Conservation (phyloP, 2,113 vertebrate species). For the Apus apus region DNA sequence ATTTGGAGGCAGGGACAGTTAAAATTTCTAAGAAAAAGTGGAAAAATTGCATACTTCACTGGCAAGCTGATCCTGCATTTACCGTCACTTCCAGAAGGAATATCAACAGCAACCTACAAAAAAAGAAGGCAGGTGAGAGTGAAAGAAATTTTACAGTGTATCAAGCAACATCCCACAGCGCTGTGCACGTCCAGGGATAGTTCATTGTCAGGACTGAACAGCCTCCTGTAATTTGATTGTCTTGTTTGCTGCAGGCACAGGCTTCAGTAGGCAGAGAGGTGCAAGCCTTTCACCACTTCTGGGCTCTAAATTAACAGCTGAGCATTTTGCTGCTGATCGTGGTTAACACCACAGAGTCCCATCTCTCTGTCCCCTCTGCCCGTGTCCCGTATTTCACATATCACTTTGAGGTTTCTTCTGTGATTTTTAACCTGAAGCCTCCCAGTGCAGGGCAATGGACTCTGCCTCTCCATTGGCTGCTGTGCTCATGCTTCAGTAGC, state of each 20-base stretch:
- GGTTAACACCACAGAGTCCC: neutral
- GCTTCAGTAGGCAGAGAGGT: neutral
- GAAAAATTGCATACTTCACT: neutral
- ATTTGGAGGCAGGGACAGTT: neutral
- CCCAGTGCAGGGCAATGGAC: neutral
- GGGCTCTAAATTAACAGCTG: neutral
- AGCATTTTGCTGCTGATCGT: neutral
- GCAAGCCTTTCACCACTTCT: neutral
- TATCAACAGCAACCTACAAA: neutral
- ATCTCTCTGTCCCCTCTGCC: neutral
- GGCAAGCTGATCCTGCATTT: neutral
- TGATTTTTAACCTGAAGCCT: neutral
- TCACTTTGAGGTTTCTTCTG: neutral
- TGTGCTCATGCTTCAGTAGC: slow-evolving; percentile 30
- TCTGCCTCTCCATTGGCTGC: slow-evolving; percentile 42
- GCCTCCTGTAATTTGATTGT: neutral
- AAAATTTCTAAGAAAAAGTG: neutral
- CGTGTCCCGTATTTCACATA: accelerated
- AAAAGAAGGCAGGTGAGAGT: neutral
- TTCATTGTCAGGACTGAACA: slow-evolving; percentile 10
- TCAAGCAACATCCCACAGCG: neutral
- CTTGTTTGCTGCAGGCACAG: neutral
- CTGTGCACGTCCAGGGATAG: neutral
- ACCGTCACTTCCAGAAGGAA: neutral
- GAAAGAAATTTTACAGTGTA: neutral